Evolutionary conservation across 2,888 invertebrate species (phyloP), one percentile per base, ranked within the genome.

Genomic region (Ophraella communa): DNA sequence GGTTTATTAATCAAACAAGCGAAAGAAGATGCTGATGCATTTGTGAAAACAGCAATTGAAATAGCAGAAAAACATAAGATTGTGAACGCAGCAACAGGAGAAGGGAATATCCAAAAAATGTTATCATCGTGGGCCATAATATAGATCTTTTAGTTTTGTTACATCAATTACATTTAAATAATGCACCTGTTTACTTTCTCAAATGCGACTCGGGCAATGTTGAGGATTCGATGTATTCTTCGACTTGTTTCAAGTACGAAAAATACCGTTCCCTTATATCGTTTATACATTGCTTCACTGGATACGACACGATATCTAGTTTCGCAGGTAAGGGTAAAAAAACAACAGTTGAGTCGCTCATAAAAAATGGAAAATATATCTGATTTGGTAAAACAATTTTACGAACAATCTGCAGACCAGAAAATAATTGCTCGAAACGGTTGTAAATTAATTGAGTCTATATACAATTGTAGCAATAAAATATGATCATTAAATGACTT

Each of bases 201-300:
- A 45, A 45, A 14, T 23, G 10, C n/a, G 51, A 14, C 14, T 11
- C 51, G 27, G 51, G 27, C 51, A 51, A 51, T 51, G 23, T 51
- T 27, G n/a, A 10, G 5, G 51, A 27, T n/a, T 11, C 11, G 10
- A 27, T 27, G 24, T 51, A 27, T 51, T 51, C 49, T 3, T 14
- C 17, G 8, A 18, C 8, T 4, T 17, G 44, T 20, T 45, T 45
- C 10, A 51, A n/a, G 4, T n/a, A 27, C n/a, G 27, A 51, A 51
- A 17, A 51, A 2, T 51, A 27, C 27, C 27, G 27, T 23, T 49
- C 49, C 2, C 21, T 49, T 21, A 24, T 51, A 27, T 24, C 14
- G 4, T 51, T 51, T 51, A 7, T 47, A 47, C 47, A 47, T 51
- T n/a, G n/a, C n/a, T n/a, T 51, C 27, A 24, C 27, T 14, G 51